These are phyloP conservation scores for Bucorvus abyssinicus DNA, from an alignment of 2,797 vertebrate species.

Conservation along the genomic window DNA sequence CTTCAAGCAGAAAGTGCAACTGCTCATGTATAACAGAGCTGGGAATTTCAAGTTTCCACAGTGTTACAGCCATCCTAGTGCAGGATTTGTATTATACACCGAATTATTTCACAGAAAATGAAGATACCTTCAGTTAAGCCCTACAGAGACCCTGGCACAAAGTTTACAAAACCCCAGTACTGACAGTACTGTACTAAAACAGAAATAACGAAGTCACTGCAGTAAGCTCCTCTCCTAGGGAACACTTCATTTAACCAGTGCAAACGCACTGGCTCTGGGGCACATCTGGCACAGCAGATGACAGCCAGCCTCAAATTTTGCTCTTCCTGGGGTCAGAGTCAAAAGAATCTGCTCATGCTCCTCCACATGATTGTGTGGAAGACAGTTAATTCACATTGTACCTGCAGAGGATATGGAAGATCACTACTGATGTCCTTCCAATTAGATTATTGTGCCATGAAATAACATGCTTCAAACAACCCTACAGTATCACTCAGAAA, in stretches of 20 bases:
- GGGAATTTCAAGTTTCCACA: not conserved
- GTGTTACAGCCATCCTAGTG: not conserved
- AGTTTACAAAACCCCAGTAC: not conserved
- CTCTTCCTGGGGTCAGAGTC: not conserved
- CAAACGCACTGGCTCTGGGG: not conserved
- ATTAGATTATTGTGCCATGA: not conserved
- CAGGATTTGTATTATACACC: not conserved
- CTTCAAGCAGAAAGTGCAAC: not conserved
- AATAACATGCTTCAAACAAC: not conserved
- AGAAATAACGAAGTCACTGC: not conserved
- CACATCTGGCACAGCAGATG: not conserved
- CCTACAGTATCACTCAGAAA: not conserved
- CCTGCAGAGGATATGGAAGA: not conserved
- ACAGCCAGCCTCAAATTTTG: not conserved
- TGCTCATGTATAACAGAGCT: fast-evolving
- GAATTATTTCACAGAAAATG: not conserved
- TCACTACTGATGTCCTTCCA: not conserved
- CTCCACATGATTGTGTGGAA: not conserved
- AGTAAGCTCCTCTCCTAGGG: not conserved
- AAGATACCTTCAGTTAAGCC: not conserved
- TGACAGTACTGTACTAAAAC: not conserved
- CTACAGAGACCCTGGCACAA: not conserved
- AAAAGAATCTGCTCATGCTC: not conserved
- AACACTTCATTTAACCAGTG: not conserved
- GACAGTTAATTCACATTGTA: not conserved